Conservation (phyloP, 2,797 vertebrate species). For the Strix occidentalis region DNA sequence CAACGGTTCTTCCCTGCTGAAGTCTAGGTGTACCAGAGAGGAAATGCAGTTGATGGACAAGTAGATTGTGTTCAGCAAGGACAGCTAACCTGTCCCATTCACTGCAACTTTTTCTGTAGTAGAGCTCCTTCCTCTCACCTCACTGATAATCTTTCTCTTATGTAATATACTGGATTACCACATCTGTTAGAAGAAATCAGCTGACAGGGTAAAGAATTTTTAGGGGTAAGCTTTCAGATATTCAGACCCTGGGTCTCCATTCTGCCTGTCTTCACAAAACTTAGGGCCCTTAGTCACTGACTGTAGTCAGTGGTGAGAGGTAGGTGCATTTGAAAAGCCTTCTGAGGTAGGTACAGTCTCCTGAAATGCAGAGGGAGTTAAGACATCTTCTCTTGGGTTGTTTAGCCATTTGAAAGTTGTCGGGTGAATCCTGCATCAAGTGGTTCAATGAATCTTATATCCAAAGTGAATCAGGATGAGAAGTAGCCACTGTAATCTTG, state of each 20-base stretch:
- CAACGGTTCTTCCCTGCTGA: accelerated
- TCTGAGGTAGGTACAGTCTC: not conserved
- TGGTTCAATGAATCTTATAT: not conserved
- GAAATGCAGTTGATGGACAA: not conserved
- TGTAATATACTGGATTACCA: not conserved
- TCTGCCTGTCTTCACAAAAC: not conserved
- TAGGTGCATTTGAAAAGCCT: not conserved
- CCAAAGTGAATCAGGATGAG: not conserved
- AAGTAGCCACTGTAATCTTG: not conserved
- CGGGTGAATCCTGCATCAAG: not conserved
- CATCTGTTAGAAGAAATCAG: not conserved
- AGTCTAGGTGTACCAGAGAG: not conserved
- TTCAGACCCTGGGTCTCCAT: not conserved
- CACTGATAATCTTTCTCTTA: not conserved
- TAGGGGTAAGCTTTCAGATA: not conserved
- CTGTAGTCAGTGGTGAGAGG: not conserved
- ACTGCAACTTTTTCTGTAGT: not conserved
- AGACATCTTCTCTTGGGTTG: not conserved
- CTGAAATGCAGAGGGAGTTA: not conserved
- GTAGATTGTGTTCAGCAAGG: not conserved
- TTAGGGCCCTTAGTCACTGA: not conserved
- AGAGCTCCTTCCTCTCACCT: not conserved
- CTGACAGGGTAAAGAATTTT: not conserved
- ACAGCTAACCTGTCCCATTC: not conserved
- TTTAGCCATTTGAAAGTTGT: not conserved